A percentile compares a stretch with the other conserved stretches of the same genome.
phyloP scores from a whole-genome alignment of 2,888 invertebrate species.

The Bimastos eiseni region DNA sequence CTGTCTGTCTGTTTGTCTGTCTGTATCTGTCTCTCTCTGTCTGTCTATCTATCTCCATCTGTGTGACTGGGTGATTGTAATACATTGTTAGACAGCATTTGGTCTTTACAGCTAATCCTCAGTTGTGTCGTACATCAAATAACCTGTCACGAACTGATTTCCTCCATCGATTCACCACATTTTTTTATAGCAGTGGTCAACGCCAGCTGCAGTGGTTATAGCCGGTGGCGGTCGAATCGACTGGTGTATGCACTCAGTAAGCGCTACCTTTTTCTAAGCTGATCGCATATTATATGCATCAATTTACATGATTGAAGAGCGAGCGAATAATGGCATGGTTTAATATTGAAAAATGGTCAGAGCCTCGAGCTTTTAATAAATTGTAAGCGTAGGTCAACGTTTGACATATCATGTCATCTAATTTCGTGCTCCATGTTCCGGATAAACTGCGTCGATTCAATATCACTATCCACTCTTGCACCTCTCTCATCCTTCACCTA shows the following conservation, averaged over 20 bases:
- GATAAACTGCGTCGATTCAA: too few relatives aligned
- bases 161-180: background rate
- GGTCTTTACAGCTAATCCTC: conserved; percentile 13
- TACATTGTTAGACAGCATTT: background rate
- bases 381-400: too few relatives aligned
- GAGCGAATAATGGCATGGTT: background rate
- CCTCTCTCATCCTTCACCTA: too few relatives aligned
- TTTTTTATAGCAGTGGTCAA: background rate
- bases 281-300: background rate
- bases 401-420: background rate
- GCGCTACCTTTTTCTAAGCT: background rate
- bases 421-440: background rate
- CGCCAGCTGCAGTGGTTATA: background rate
- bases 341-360: background rate
- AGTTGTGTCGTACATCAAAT: conserved; percentile 13
- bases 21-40: background rate
- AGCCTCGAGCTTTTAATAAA: too few relatives aligned
- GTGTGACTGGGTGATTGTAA: background rate
- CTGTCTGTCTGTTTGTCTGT: background rate
- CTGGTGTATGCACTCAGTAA: background rate
- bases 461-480: background rate
- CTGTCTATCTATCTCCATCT: background rate
- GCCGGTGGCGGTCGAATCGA: background rate
- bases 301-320: background rate
- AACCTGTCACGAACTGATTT: conserved; percentile 13